These are phyloP conservation scores for Alloplasta piceator DNA, from an alignment of 2,888 invertebrate genomes.

Conservation along the genomic window DNA sequence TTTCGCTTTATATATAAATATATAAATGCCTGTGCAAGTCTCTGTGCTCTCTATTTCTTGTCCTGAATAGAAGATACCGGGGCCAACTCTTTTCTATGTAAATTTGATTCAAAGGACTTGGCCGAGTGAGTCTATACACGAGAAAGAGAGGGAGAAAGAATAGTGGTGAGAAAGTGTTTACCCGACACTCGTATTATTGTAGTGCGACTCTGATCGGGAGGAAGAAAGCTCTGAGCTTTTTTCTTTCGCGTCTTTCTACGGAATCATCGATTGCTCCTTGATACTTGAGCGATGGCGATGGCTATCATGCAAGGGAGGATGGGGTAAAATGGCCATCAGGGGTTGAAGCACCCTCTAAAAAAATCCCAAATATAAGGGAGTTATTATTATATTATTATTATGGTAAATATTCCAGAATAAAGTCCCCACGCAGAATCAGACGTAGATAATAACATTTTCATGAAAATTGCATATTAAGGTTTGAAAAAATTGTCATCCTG, in stretches of 20 bases:
- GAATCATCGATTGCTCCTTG: constrained; percentile 59
- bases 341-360: not conserved
- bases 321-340: too few relatives aligned
- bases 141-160: constrained; percentile 14
- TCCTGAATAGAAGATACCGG: constrained; percentile 58
- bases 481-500: too few relatives aligned
- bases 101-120: constrained; percentile 61
- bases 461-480: too few relatives aligned
- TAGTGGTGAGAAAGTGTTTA: constrained; percentile 58
- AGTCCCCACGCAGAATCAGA: too few relatives aligned
- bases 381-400: too few relatives aligned
- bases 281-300: constrained; percentile 52
- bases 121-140: constrained; percentile 55
- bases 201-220: constrained; percentile 29
- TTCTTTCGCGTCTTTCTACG: constrained; percentile 49
- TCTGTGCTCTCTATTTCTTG: constrained; percentile 45
- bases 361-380: not conserved
- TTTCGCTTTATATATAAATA: not conserved
- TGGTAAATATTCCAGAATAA: too few relatives aligned
- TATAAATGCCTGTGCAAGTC: not conserved
- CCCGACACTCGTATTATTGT: constrained; percentile 61
- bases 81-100: constrained; percentile 63
- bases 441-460: too few relatives aligned
- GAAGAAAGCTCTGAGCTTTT: constrained; percentile 9
- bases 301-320: not conserved